phyloP scores from a whole-genome alignment of 1,140 invertebrate genomes.

The Rhysida immarginata region DNA sequence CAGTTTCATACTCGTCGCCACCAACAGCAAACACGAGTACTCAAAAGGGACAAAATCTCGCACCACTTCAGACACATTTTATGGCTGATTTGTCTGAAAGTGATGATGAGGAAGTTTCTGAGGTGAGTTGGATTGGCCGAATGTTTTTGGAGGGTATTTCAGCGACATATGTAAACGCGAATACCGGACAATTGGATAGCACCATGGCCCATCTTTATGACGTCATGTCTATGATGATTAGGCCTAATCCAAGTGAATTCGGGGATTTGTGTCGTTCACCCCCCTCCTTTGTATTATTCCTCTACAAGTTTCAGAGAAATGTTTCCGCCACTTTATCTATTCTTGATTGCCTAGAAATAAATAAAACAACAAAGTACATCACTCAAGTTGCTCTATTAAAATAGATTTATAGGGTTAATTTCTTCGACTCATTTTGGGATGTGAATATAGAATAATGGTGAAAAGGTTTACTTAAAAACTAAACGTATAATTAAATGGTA shows the following conservation, averaged over 20 bases:
- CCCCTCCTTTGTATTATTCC: slow-evolving; percentile 1
- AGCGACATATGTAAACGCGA: not conserved
- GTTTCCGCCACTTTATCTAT: too few relatives aligned
- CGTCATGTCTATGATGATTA: slow-evolving; percentile 48
- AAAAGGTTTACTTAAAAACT: too few relatives aligned
- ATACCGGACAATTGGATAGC: slow-evolving; percentile 1
- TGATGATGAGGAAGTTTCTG: slow-evolving; percentile 71
- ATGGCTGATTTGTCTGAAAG: slow-evolving; percentile 79
- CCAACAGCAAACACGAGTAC: slow-evolving; percentile 12
- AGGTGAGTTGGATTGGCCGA: too few relatives aligned
- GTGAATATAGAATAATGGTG: too few relatives aligned
- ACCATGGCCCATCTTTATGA: slow-evolving; percentile 26
- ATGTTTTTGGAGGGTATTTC: not conserved
- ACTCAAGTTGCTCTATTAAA: too few relatives aligned
- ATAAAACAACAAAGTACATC: too few relatives aligned
- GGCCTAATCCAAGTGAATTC: slow-evolving; percentile 17
- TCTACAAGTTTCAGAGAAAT: too few relatives aligned
- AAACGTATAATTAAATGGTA: too few relatives aligned
- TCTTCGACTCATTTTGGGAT: too few relatives aligned
- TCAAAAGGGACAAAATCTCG: slow-evolving; percentile 42
- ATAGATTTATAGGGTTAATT: too few relatives aligned
- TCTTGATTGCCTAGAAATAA: too few relatives aligned
- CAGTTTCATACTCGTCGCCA: slow-evolving; percentile 21
- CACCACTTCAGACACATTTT: slow-evolving; percentile 56
- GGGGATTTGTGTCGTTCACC: slow-evolving; percentile 9